Evolutionary conservation across 2,888 invertebrate genomes (phyloP), one percentile per base, ranked within the genome.

Genomic region (Choreutis nemorana): DNA sequence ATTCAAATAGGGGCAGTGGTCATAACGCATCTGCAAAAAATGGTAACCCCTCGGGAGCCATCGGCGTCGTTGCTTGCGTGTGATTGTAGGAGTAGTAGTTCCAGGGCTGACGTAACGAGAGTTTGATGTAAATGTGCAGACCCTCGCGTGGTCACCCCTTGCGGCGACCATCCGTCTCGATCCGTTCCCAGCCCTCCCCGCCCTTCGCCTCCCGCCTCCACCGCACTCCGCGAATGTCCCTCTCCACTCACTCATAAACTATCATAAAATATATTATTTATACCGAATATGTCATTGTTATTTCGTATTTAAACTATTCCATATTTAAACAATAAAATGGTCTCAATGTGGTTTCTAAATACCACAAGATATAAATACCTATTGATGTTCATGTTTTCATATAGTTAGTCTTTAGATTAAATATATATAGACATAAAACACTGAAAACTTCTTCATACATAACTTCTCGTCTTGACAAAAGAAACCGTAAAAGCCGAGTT

Each of bases 51-150:
- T 33, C 32, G 53, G 47, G 56, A 40, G 38, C 36, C 42, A 47
- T 53, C 40, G 32, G 27, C 28, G 31, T 15, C 22, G 33, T 23
- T 25, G 14, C 16, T 23, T 21, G 22, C 36, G 41, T 12, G 30
- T 42, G 41, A 23, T 14, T n/a, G 41, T 45, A 37, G 50, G 44
- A 40, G 54, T 48, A 48, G 58, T 53, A 48, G 49, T 9, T 37
- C 41, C 21, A 49, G 39, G 50, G 46, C 47, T 48, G 38, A 31
- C 39, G 54, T 63, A 75, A 73, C 64, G 71, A 70, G 56, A 42
- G 49, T 67, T 65, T 64, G 55, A 73, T 73, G 72, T 71, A 64
- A 73, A 72, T 72, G 54, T 39, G 53, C 36, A 52, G 37, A 32
- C 41, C 34, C 41, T 38, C 26, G 33, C 33, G n/a, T n/a, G 26